Base-by-base conservation (phyloP, 23 tunicate genomes). In the Trididemnum miniatum region DNA sequence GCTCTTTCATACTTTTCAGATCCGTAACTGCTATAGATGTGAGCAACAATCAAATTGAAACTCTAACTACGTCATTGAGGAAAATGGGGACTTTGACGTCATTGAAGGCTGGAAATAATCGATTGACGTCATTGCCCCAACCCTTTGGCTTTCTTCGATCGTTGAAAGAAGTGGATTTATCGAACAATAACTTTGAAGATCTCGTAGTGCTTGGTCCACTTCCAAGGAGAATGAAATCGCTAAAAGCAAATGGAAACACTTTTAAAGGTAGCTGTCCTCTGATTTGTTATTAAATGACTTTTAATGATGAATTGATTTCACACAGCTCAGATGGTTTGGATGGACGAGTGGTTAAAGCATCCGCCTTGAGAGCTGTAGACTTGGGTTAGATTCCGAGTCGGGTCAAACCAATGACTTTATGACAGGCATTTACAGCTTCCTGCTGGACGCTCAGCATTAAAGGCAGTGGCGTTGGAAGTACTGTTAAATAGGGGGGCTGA, bases 111-210 rank as follows among this genome's bases (percentile, higher is more conserved):
- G 86, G 77, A 52, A 75, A 88, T 35, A 93, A 93, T 59, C 77
- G 60, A 20, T 80, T 93, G 37, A 80, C 84, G 22, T 84, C 92
- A 44, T 80, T 93, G 20, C 98, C 98, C 0, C 91, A 88, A 67
- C 98, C 98, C 32, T 84, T 93, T 38, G 89, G 89, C 1, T 93
- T 93, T 76, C 66, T 93, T 40, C 76, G 91, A 20, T 82, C 89
- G 2, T 59, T 93, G 39, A 80, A 79, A 28, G 79, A 93, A 44
- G 86, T 91, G 3, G 93, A 93, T 59, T 1, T 93, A 1, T 91
- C 98, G 3, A 88, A 88, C 31, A 93, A 93, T 40, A 59, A 80
- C 37, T 34, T 93, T 28, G 67, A 71, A 1, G 40, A 88, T 1
- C 28, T 93, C 7, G 72, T 79, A 18, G 51, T 59, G 1, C 35